Evolutionary conservation across 2,888 invertebrate species (phyloP).

Genomic region (Dascillus cervinus): DNA sequence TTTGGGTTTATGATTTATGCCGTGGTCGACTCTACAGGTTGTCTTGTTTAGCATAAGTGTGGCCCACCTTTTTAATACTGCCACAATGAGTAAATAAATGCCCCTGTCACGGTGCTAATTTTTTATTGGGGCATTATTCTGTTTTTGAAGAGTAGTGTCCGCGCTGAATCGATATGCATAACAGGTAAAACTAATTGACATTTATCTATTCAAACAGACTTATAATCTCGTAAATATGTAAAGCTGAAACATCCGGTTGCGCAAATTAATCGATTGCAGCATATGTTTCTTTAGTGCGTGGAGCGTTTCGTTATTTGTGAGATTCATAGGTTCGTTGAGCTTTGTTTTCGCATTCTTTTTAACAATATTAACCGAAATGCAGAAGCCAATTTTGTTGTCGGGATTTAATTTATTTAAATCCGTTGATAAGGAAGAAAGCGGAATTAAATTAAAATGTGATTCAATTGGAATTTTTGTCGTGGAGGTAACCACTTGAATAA

Average conservation of each 20-base stretch:
- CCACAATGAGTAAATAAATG: too few species aligned
- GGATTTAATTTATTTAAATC: too few species aligned
- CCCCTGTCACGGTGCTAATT: too few species aligned
- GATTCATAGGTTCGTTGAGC: conserved; percentile 5
- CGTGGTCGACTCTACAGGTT: conserved; percentile 13
- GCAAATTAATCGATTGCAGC: conserved; percentile 19
- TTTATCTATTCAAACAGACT: conserved; percentile 10
- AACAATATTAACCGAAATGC: too few species aligned
- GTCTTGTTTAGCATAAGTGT: conserved; percentile 11
- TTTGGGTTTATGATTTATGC: conserved; percentile 19
- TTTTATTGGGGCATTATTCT: too few species aligned
- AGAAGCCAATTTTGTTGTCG: too few species aligned
- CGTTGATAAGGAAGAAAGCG: too few species aligned
- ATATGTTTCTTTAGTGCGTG: conserved; percentile 7
- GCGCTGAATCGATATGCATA: conserved; percentile 11
- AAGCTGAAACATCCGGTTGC: conserved; percentile 18
- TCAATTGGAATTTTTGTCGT: too few species aligned
- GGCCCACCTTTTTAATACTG: too few species aligned
- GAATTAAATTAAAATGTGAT: too few species aligned
- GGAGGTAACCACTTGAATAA: too few species aligned
- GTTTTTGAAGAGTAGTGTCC: conserved; percentile 4
- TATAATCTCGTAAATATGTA: conserved; percentile 12
- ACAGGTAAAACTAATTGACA: conserved; percentile 12
- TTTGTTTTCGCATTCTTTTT: conserved; percentile 3
- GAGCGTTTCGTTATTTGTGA: conserved; percentile 3